Base-by-base conservation (phyloP, 2,797 vertebrate genomes). In the Euphonia xanthogaster region DNA sequence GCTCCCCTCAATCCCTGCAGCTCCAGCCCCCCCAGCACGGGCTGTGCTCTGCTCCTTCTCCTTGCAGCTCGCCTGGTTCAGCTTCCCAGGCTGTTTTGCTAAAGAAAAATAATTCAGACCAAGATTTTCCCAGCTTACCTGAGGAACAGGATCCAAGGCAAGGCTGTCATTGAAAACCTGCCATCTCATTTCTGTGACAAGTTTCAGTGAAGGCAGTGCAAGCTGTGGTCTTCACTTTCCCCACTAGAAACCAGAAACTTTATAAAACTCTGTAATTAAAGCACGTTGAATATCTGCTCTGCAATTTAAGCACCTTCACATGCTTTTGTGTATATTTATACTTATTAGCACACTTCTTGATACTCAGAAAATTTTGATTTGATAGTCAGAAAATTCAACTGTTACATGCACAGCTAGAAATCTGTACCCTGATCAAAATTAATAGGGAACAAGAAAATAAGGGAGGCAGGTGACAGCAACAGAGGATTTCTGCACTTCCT, bases 1-100 rank as follows among this genome's bases (percentile, higher is more conserved):
- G 24, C 37, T 84, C 7, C 28, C 42, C 61, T 27, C 60, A 1
- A 2, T 2, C 61, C 19, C 7, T 27, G 40, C 31, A 47, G 31
- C 68, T 58, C 54, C 21, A 35, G 1, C 5, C 24, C n/a, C n/a
- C 33, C 55, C 55, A 58, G 16, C 55, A 21, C 0, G 0, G 33
- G 9, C 20, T 62, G 68, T 8, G 25, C 33, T 21, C 2, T 3
- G 3, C 4, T 22, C 62, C 7, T 30, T 24, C 28, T 58, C 45
- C n/a, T 12, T 7, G 3, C 25, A 60, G 66, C 60, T 77, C 17
- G 3, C 10, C 37, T 28, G 35, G 4, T 57, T 79, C 42, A 25
- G 15, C 42, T 37, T 5, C 33, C 11, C 1, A 11, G 4, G 50
- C 20, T 44, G 0, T 10, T 85, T n/a, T 10, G 15, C 47, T 42